These are phyloP conservation scores for Acrocephalus kingi DNA, from an alignment of 2,113 vertebrate genomes.

Conservation along the genomic window DNA sequence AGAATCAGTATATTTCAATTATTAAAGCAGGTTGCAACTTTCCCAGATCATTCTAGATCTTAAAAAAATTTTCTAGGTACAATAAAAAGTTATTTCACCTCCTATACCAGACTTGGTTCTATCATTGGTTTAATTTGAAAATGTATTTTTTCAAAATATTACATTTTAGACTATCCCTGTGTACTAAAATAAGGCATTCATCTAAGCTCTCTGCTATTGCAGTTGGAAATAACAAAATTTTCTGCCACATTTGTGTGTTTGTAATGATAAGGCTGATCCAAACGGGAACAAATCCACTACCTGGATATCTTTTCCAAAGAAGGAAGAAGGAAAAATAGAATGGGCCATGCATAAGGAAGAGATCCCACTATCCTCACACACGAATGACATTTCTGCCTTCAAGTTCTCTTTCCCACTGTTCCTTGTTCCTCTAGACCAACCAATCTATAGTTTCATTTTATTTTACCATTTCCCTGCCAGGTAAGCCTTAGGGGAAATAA, in stretches of 20 bases:
- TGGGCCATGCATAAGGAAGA: not conserved
- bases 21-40: not conserved
- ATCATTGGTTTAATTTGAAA: not conserved
- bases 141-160: not conserved
- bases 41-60: not conserved
- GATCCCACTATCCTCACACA: not conserved
- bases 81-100: not conserved
- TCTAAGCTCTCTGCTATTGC: not conserved
- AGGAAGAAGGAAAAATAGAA: not conserved
- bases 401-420: not conserved
- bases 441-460: not conserved
- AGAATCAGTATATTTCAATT: not conserved
- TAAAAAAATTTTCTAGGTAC: not conserved
- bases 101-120: not conserved
- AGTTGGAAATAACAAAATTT: not conserved
- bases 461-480: not conserved
- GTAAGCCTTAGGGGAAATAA: slow-evolving; percentile 14
- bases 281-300: not conserved
- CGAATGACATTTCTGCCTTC: not conserved
- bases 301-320: not conserved
- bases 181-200: not conserved
- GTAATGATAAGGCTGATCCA: not conserved
- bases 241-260: not conserved
- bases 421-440: not conserved
- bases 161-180: not conserved